Percentiles rank a stretch among this genome's conserved stretches.
phyloP scores from a whole-genome alignment of 2,888 invertebrate genomes.

The Plutella xylostella region DNA sequence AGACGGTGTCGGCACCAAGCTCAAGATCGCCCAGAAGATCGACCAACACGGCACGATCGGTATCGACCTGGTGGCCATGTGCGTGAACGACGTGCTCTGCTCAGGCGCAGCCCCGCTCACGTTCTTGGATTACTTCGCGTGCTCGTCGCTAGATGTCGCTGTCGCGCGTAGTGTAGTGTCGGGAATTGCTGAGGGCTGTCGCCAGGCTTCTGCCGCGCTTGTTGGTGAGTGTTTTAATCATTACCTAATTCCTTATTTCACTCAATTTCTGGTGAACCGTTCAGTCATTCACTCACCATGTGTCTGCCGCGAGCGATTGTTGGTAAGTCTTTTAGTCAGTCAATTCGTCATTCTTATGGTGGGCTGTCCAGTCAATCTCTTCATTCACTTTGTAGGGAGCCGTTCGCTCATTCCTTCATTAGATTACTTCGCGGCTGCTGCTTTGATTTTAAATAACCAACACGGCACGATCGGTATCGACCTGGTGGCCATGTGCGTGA shows the following conservation, averaged over 20 bases:
- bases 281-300: too few species aligned
- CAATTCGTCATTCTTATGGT: too few species aligned
- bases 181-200: conserved; percentile 88
- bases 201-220: conserved; percentile 84
- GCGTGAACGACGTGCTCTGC: conserved; percentile 96
- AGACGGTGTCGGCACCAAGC: conserved; percentile 98
- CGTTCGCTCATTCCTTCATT: too few species aligned
- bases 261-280: too few species aligned
- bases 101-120: conserved; percentile 97
- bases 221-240: conserved; percentile 78
- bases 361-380: too few species aligned
- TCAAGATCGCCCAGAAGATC: conserved; percentile 88
- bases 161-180: conserved; percentile 78
- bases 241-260: too few species aligned
- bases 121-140: conserved; percentile 96
- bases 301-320: too few species aligned
- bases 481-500: conserved; percentile 98
- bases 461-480: conserved; percentile 92
- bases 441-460: too few species aligned
- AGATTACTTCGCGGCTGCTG: too few species aligned
- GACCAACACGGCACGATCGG: conserved; percentile 86
- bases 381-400: too few species aligned
- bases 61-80: conserved; percentile 98
- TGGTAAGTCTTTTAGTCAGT: too few species aligned
- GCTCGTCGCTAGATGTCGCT: conserved; percentile 80